phyloP scores from a whole-genome alignment of 2,888 invertebrate genomes.

The Anagyrus pseudococci region DNA sequence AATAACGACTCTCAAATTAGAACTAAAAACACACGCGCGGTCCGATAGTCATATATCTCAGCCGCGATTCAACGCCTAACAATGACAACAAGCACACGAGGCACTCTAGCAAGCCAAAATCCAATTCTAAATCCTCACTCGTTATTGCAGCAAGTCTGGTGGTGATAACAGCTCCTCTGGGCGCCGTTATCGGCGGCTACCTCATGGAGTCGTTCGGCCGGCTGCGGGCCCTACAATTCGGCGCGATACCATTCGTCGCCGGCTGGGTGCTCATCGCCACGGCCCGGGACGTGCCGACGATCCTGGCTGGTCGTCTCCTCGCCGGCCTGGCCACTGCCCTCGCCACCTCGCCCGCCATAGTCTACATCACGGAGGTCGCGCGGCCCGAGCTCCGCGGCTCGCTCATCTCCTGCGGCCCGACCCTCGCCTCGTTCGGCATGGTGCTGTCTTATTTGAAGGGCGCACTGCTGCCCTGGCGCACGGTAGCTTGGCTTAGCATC shows the following conservation, averaged over 20 bases:
- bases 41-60: no score
- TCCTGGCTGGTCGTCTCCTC: slow-evolving; percentile 65
- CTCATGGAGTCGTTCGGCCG: slow-evolving; percentile 67
- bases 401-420: slow-evolving; percentile 67
- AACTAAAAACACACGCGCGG: no score
- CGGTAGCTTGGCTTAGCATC: slow-evolving; percentile 66
- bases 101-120: no score
- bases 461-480: slow-evolving; percentile 65
- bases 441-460: slow-evolving; percentile 66
- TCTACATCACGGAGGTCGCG: slow-evolving; percentile 70
- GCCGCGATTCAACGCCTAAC: no score
- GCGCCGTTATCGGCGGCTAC: slow-evolving; percentile 65
- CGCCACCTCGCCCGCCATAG: slow-evolving; percentile 69
- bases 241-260: slow-evolving; percentile 64
- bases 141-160: slow-evolving; percentile 65
- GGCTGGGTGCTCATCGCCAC: slow-evolving; percentile 68
- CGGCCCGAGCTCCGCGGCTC: slow-evolving; percentile 69
- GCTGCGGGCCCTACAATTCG: slow-evolving; percentile 66
- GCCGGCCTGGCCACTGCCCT: slow-evolving; percentile 67
- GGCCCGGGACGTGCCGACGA: slow-evolving; percentile 63
- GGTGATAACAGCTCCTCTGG: slow-evolving; percentile 66
- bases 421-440: slow-evolving; percentile 69
- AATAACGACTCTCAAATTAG: no score
- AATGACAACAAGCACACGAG: no score
- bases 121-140: no score